These are phyloP conservation scores for Drosophila prostipennis DNA, from an alignment of 2,888 invertebrate genomes.

Conservation along the genomic window DNA sequence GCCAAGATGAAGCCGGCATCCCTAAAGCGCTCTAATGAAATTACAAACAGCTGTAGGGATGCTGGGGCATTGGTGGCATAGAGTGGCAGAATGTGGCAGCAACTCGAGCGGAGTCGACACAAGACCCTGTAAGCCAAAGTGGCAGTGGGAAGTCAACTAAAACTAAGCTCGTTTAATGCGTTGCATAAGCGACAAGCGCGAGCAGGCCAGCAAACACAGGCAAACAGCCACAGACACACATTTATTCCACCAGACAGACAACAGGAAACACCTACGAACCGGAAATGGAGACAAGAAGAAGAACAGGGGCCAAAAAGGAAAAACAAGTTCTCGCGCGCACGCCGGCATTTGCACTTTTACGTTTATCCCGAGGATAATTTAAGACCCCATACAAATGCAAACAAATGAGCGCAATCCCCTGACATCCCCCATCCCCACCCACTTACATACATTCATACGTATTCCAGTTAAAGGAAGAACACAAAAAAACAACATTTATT, in stretches of 20 bases:
- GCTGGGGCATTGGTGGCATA: not conserved
- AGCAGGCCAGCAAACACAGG: constrained; percentile 17
- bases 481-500: constrained; percentile 65
- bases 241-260: not conserved
- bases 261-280: constrained; percentile 40
- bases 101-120: constrained; percentile 14
- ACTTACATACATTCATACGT: no score
- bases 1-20: constrained; percentile 47
- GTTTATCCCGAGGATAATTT: constrained; percentile 79
- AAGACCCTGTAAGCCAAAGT: constrained; percentile 69
- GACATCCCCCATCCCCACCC: constrained; percentile 6
- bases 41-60: constrained; percentile 47
- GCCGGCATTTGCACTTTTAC: constrained; percentile 74
- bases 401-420: constrained; percentile 63
- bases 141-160: constrained; percentile 76
- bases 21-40: constrained; percentile 70
- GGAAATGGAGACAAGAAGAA: constrained; percentile 45
- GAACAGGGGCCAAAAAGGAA: constrained; percentile 1
- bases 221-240: not conserved
- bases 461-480: constrained; percentile 24
- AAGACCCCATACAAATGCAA: constrained; percentile 76
- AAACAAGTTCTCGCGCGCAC: constrained; percentile 35
- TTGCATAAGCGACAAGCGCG: constrained; percentile 65
- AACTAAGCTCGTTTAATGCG: constrained; percentile 78
- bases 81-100: not conserved